Conservation (phyloP, 1,140 invertebrate genomes). For the Drosophila murphyi region DNA sequence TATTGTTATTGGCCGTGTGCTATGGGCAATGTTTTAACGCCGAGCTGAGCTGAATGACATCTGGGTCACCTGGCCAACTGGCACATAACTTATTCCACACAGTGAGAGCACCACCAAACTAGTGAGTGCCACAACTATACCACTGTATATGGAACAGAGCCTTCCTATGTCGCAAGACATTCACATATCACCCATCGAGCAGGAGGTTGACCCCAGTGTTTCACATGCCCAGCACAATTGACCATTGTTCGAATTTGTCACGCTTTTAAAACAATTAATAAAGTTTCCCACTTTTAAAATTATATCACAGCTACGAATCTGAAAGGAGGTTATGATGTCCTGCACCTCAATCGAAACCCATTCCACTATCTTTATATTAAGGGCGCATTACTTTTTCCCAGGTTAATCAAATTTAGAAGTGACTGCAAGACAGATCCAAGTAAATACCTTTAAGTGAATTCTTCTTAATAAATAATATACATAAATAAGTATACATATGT, state of each 20-base stretch:
- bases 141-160: too few species aligned
- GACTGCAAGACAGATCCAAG: too few species aligned
- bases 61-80: slow-evolving; percentile 72
- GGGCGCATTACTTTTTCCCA: too few species aligned
- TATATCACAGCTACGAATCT: too few species aligned
- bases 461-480: too few species aligned
- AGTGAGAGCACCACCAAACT: not conserved
- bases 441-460: too few species aligned
- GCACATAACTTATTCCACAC: slow-evolving; percentile 59
- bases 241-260: slow-evolving; percentile 33
- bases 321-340: too few species aligned
- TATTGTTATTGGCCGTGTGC: slow-evolving; percentile 76
- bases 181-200: not conserved
- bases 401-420: too few species aligned
- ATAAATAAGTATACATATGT: too few species aligned
- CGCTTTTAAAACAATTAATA: slow-evolving; percentile 10
- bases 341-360: too few species aligned
- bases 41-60: slow-evolving; percentile 69
- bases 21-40: slow-evolving; percentile 69
- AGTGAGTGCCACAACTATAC: not conserved
- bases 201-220: slow-evolving; percentile 9
- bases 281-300: not conserved
- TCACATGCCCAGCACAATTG: slow-evolving; percentile 2
- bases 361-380: too few species aligned
- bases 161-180: not conserved